Evolutionary conservation across 1,140 invertebrate genomes (phyloP).

Genomic region (Drosophila novamexicana): DNA sequence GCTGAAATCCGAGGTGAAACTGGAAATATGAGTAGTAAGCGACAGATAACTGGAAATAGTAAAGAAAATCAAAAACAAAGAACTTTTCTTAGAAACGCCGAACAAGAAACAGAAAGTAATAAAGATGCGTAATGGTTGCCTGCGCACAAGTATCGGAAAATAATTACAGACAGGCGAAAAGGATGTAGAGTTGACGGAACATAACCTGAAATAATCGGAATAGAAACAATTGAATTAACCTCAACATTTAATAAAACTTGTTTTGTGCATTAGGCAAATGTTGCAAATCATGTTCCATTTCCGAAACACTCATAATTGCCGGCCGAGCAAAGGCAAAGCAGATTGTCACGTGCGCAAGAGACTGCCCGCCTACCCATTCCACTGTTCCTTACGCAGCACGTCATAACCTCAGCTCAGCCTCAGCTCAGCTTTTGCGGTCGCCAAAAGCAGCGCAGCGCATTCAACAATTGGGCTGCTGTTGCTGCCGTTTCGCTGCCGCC

Average conservation of each 20-base stretch:
- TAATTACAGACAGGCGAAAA: slow-evolving; percentile 54
- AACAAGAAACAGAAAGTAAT: slow-evolving; percentile 62
- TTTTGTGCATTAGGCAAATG: not conserved
- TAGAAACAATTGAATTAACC: not conserved
- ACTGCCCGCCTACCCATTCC: not conserved
- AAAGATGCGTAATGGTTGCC: slow-evolving; percentile 75
- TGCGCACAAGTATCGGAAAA: slow-evolving; percentile 80
- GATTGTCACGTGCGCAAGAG: slow-evolving; percentile 35
- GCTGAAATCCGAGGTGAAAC: not conserved
- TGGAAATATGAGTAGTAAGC: not conserved
- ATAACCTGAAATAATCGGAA: not conserved
- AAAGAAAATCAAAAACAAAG: slow-evolving; percentile 11
- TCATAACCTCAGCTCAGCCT: not conserved
- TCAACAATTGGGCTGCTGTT: slow-evolving; percentile 68
- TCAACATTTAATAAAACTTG: not conserved
- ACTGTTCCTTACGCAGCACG: not conserved
- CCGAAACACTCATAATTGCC: slow-evolving; percentile 9
- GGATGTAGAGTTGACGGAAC: slow-evolving; percentile 8
- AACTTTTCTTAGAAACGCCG: slow-evolving; percentile 29
- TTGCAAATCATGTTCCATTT: slow-evolving; percentile 9
- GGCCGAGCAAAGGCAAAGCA: slow-evolving; percentile 7
- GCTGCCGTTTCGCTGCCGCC: not conserved
- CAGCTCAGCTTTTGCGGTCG: slow-evolving; percentile 10
- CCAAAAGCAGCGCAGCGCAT: slow-evolving; percentile 52
- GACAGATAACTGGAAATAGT: slow-evolving; percentile 9